phyloP scores from a whole-genome alignment of 2,797 vertebrate species.

The Melanotaenia nigrans region DNA sequence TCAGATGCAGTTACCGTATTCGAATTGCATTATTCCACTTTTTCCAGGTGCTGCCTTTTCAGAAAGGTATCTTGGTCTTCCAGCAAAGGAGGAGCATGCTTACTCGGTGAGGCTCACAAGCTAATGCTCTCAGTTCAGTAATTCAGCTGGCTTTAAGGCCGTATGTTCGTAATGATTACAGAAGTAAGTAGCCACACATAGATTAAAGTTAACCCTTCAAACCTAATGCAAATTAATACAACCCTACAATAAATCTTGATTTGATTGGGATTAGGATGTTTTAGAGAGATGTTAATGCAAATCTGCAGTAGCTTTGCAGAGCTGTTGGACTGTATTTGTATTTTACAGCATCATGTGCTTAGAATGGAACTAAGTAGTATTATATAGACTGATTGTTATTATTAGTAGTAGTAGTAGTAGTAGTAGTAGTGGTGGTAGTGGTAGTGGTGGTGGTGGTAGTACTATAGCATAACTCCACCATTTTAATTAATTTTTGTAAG shows the following conservation, averaged over 20 bases:
- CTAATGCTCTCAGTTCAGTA: background rate
- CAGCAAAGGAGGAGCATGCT: slow-evolving; percentile 84
- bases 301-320: slow-evolving; percentile 7
- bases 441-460: no score
- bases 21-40: background rate
- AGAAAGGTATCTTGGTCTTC: slow-evolving; percentile 86
- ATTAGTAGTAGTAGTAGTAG: no score
- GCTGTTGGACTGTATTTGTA: background rate
- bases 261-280: background rate
- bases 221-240: background rate
- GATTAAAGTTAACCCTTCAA: slow-evolving; percentile 2
- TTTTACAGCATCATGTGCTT: no score
- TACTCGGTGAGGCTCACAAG: slow-evolving; percentile 77
- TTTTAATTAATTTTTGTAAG: no score
- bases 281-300: background rate
- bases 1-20: background rate
- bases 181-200: background rate
- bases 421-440: no score
- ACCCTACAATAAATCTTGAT: background rate
- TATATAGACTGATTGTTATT: no score
- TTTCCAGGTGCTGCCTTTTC: slow-evolving; percentile 85
- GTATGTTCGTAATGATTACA: background rate
- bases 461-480: no score
- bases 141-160: background rate
- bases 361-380: no score